These are phyloP conservation scores for Lamellibrachia columna DNA, from an alignment of 2,888 invertebrate species.

Conservation along the genomic window DNA sequence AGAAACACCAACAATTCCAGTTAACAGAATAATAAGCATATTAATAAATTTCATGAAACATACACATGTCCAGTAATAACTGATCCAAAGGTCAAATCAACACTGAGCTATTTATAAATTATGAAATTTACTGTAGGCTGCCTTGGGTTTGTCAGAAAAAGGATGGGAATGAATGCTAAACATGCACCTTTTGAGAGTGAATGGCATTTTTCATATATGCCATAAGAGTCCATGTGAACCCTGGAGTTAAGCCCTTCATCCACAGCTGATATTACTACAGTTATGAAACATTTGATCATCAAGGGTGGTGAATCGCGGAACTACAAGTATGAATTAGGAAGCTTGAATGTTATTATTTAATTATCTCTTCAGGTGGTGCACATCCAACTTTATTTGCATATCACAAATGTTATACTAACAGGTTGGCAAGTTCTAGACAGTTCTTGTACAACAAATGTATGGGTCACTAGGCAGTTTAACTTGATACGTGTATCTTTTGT, in stretches of 20 bases:
- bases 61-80: not conserved
- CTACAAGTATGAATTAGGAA: too few species aligned
- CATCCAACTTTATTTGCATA: too few species aligned
- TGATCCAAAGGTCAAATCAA: not conserved
- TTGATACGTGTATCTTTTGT: too few species aligned
- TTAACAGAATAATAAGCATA: not conserved
- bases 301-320: not conserved
- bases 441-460: too few species aligned
- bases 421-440: too few species aligned
- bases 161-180: not conserved
- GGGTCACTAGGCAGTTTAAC: too few species aligned
- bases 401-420: too few species aligned
- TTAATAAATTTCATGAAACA: not conserved
- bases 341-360: too few species aligned
- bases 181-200: not conserved
- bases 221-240: not conserved
- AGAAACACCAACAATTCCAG: not conserved
- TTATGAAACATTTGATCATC: not conserved
- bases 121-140: not conserved
- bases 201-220: not conserved
- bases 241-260: not conserved
- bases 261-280: not conserved
- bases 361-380: too few species aligned
- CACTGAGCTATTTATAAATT: not conserved
- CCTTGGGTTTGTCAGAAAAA: not conserved